A percentile compares a stretch with the other conserved stretches of the same genome.
Evolutionary conservation across 2,797 vertebrate genomes (phyloP).

Genomic region (Discoglossus pictus): DNA sequence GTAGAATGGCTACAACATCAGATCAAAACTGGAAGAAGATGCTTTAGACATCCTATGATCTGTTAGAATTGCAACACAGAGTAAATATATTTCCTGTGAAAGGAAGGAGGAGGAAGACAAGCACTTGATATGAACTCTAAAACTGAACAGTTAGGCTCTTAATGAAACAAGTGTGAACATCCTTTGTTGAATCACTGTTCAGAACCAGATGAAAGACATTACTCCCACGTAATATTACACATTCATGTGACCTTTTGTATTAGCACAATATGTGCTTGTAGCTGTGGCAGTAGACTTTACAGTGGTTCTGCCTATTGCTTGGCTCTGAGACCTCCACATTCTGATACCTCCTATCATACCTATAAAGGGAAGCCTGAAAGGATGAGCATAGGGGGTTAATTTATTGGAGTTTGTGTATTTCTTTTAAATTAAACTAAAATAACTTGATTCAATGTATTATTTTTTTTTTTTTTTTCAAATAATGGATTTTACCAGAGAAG

Average conservation of each 20-base stretch:
- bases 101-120: neutral
- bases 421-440: conserved; percentile 61
- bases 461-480: neutral
- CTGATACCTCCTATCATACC: neutral
- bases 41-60: conserved; percentile 13
- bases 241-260: conserved; percentile 14
- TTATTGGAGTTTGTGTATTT: conserved; percentile 59
- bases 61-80: conserved; percentile 13
- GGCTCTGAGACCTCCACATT: conserved; percentile 12
- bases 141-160: neutral
- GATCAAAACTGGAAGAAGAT: neutral
- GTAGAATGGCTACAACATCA: neutral
- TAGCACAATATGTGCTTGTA: conserved; percentile 11
- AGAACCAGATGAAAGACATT: neutral
- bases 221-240: neutral
- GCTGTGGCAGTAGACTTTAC: conserved; percentile 13
- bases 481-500: conserved; percentile 15
- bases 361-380: conserved; percentile 1
- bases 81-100: conserved; percentile 27
- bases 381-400: conserved; percentile 55
- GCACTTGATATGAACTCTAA: neutral
- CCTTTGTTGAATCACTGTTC: neutral
- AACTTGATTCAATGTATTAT: conserved; percentile 18
- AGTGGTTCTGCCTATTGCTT: neutral
- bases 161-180: too few relatives aligned